Evolutionary conservation across 2,888 invertebrate species (phyloP), one percentile per base, ranked within the genome.

Genomic region (Cosmorhoe ocellata): DNA sequence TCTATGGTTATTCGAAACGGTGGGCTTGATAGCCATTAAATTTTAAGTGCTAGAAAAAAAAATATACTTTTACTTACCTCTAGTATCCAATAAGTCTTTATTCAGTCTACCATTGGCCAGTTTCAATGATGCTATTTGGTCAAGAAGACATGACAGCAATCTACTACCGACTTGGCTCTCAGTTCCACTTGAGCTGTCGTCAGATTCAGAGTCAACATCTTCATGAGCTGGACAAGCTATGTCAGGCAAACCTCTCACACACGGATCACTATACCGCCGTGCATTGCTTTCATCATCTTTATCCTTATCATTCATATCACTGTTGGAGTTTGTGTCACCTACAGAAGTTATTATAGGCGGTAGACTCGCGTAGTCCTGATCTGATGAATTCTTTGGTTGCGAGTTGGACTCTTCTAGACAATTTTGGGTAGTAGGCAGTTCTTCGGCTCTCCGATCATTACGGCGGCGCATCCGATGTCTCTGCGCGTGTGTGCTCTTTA

Each of bases 51-150:
- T 14, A 48, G 38, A 59, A 41, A 53, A 28, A 24, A 14, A 22
- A 6, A n/a, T 6, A 5, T 30, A 32, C 14, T 55, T 58, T 55
- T 41, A 58, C 77, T 81, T 89, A 90, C 94, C 93, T 91, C 93
- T 94, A 50, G 95, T 93, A 67, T 95, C 94, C 69, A 93, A 92
- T 64, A 96, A 90, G 74, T 95, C 95, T 74, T 93, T 93, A 69
- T 92, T 94, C 71, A 96, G 91, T 87, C 94, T 94, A 64, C 93
- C 92, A 81, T 96, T 95, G 49, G 92, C 91, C 64, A 94, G 93
- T 73, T 94, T 95, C 63, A 96, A 74, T 45, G 92, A 78, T 67
- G 92, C 89, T 61, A 96, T 94, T 86, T 96, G 95, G 67, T 95
- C 95, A 58, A 95, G 91, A 26, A 96, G 85, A 51, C 93, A 92